These are phyloP conservation scores for Nothobranchius kuhntae DNA, from an alignment of 2,113 vertebrate genomes.

Conservation along the genomic window DNA sequence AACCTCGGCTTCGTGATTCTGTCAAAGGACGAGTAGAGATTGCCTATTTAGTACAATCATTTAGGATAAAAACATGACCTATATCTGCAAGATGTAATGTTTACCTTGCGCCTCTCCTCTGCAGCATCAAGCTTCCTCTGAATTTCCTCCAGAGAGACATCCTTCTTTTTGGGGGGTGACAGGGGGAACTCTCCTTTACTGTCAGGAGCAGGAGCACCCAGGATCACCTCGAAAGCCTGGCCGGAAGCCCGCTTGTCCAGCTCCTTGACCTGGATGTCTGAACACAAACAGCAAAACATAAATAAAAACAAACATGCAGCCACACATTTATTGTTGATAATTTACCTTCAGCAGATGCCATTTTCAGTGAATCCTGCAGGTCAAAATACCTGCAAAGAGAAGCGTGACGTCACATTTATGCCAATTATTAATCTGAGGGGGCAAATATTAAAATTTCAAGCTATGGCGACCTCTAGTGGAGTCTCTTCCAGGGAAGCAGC, in stretches of 20 bases:
- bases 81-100: too few relatives aligned
- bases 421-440: too few relatives aligned
- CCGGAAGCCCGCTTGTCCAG: conserved; percentile 96
- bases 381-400: conserved; percentile 29
- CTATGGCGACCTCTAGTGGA: conserved; percentile 31
- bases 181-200: conserved; percentile 89
- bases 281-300: neutral
- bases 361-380: conserved; percentile 46
- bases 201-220: conserved; percentile 85
- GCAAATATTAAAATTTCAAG: neutral
- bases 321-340: neutral
- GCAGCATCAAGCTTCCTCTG: conserved; percentile 96
- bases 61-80: too few relatives aligned
- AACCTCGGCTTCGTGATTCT: conserved; percentile 96
- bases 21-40: neutral
- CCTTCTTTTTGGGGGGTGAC: conserved; percentile 93
- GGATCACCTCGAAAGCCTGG: conserved; percentile 95
- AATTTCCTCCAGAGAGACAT: conserved; percentile 94
- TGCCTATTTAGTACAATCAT: too few relatives aligned
- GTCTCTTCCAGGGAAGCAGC: neutral
- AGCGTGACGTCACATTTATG: neutral
- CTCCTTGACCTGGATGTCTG: conserved; percentile 95
- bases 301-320: neutral
- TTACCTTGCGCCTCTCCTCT: conserved; percentile 95
- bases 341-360: conserved; percentile 73